These are phyloP conservation scores for Vespertilio murinus DNA, from an alignment of 2,797 vertebrate species.

Conservation along the genomic window DNA sequence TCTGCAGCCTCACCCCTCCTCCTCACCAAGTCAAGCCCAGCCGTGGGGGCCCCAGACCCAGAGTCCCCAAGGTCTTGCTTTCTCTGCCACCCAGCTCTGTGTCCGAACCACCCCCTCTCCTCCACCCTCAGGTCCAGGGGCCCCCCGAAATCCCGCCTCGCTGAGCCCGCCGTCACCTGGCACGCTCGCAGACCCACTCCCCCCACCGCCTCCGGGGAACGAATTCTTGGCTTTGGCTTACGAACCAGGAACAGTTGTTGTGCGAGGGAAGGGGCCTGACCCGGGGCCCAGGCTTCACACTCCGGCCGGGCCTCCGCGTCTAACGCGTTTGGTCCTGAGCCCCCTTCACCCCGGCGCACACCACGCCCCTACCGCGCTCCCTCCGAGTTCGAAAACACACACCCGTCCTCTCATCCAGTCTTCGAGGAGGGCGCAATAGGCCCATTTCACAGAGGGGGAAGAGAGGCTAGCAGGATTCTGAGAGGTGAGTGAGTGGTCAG, in stretches of 20 bases:
- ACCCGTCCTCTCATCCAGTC: not conserved
- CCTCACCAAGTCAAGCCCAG: not conserved
- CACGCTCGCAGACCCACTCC: not conserved
- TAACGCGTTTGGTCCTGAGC: not conserved
- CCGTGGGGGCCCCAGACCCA: too few species aligned
- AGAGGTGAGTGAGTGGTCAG: not conserved
- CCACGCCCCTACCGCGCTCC: not conserved
- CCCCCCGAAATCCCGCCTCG: not conserved
- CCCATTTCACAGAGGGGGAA: not conserved
- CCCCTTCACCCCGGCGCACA: not conserved
- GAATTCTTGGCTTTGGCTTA: not conserved
- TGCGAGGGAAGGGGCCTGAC: not conserved
- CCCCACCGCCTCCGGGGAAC: not conserved
- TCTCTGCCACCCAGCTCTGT: not conserved
- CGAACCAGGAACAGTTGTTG: not conserved
- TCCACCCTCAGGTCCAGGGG: not conserved
- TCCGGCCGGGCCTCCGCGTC: not conserved
- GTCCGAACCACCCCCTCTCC: not conserved
- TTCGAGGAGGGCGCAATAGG: not conserved
- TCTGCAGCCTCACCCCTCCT: not conserved
- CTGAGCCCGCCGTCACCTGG: not conserved
- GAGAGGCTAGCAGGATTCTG: not conserved
- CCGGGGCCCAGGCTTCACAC: not conserved
- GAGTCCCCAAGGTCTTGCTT: not conserved
- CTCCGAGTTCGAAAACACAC: fast-evolving